These are phyloP conservation scores for Helicoverpa zea DNA, from an alignment of 1,140 invertebrate genomes.

Conservation along the genomic window DNA sequence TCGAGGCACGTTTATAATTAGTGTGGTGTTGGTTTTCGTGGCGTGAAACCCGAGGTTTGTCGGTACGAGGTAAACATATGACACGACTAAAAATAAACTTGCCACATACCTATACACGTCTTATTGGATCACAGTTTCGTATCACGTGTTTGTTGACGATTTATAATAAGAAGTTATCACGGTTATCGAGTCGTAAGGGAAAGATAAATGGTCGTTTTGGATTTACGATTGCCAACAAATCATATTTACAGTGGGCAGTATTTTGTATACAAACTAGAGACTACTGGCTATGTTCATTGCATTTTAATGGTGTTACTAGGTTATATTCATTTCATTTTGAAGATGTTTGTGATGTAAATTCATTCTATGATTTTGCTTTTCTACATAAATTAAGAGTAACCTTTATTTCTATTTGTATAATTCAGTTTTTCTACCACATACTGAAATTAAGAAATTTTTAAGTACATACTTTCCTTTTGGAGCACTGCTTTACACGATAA, in stretches of 20 bases:
- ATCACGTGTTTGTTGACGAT: conserved; percentile 31
- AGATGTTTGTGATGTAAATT: too few relatives aligned
- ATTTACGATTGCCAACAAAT: neutral
- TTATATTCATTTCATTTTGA: too few relatives aligned
- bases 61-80: conserved; percentile 64
- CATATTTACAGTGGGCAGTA: neutral
- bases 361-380: too few relatives aligned
- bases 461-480: too few relatives aligned
- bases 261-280: conserved; percentile 7
- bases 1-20: conserved; percentile 52
- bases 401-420: too few relatives aligned
- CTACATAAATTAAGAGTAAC: too few relatives aligned
- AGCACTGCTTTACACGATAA: too few relatives aligned
- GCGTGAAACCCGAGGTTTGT: conserved; percentile 36
- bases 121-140: conserved; percentile 56
- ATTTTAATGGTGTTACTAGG: too few relatives aligned
- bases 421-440: too few relatives aligned
- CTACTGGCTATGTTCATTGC: too few relatives aligned
- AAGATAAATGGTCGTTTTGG: conserved; percentile 3
- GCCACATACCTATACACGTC: conserved; percentile 42
- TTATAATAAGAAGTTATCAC: conserved; percentile 6
- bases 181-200: neutral
- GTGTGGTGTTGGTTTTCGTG: conserved; percentile 57
- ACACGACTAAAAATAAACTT: conserved; percentile 59
- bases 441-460: too few relatives aligned